phyloP scores from a whole-genome alignment of 2,888 invertebrate genomes.

The Thera britannica region DNA sequence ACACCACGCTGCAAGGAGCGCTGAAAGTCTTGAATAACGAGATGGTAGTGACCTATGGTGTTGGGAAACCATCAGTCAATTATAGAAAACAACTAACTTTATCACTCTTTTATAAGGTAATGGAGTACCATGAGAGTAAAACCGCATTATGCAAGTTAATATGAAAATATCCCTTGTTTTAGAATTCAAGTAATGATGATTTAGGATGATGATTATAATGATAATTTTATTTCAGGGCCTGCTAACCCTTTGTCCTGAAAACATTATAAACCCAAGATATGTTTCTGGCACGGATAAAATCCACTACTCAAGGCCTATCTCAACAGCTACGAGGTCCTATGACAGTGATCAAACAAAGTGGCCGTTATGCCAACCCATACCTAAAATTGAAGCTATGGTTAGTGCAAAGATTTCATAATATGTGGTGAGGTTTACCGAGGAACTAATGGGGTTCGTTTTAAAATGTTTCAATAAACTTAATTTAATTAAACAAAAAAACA shows the following conservation, averaged over 20 bases:
- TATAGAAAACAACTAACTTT: slow-evolving; percentile 86
- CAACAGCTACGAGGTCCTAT: slow-evolving; percentile 85
- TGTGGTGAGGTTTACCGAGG: no score
- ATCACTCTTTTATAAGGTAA: slow-evolving; percentile 85
- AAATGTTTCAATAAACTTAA: no score
- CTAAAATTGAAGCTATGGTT: slow-evolving; percentile 85
- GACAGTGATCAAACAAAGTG: slow-evolving; percentile 86
- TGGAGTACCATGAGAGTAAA: no score
- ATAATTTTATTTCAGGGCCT: slow-evolving; percentile 47
- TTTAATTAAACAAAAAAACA: no score
- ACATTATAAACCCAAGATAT: slow-evolving; percentile 43
- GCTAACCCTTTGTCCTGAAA: slow-evolving; percentile 50
- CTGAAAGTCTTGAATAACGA: slow-evolving; percentile 56
- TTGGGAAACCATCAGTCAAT: slow-evolving; percentile 83
- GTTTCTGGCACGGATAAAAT: slow-evolving; percentile 48
- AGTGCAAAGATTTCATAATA: slow-evolving; percentile 4
- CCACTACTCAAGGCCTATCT: slow-evolving; percentile 54
- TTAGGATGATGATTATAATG: no score
- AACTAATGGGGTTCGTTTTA: no score
- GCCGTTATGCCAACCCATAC: slow-evolving; percentile 88
- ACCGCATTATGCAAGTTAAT: no score
- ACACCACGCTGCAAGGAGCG: slow-evolving; percentile 69
- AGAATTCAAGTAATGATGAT: no score
- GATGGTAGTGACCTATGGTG: slow-evolving; percentile 53
- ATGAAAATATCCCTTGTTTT: no score